phyloP scores from a whole-genome alignment of 2,113 vertebrate species.

The Cacatua alba region DNA sequence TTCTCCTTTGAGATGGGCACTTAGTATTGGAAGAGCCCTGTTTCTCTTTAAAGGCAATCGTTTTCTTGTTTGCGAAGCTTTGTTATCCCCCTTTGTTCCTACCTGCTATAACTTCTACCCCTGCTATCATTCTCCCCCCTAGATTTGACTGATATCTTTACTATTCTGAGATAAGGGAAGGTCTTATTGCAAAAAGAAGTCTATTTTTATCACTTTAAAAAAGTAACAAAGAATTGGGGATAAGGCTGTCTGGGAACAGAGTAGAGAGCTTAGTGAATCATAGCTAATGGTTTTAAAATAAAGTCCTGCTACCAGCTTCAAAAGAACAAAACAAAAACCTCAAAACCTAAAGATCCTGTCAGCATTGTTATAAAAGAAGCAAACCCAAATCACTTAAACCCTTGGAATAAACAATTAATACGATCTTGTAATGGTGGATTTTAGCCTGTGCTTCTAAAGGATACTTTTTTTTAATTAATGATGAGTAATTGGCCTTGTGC shows the following conservation, averaged over 20 bases:
- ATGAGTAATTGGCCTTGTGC: background rate
- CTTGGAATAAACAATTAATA: background rate
- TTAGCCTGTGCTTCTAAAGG: background rate
- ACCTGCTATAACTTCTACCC: background rate
- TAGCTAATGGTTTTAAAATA: background rate
- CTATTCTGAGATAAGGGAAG: background rate
- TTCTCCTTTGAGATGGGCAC: background rate
- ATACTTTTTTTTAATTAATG: conserved; percentile 29
- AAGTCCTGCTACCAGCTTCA: background rate
- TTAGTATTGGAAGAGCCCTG: background rate
- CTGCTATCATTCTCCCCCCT: accelerated
- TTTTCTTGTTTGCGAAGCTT: background rate
- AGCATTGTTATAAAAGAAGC: background rate
- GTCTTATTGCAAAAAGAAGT: background rate
- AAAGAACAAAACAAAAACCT: background rate
- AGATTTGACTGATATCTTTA: background rate
- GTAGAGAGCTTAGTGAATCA: background rate
- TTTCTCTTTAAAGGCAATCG: background rate
- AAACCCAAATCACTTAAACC: background rate
- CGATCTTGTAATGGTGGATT: background rate
- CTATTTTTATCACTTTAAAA: background rate
- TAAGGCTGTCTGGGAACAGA: background rate
- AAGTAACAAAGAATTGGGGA: background rate
- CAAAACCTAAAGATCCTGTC: background rate
- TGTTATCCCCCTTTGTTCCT: background rate